Evolutionary conservation across 1,140 invertebrate genomes (phyloP), one percentile per base, ranked within the genome.

Genomic region (Pseudomyrmex dendroicus): DNA sequence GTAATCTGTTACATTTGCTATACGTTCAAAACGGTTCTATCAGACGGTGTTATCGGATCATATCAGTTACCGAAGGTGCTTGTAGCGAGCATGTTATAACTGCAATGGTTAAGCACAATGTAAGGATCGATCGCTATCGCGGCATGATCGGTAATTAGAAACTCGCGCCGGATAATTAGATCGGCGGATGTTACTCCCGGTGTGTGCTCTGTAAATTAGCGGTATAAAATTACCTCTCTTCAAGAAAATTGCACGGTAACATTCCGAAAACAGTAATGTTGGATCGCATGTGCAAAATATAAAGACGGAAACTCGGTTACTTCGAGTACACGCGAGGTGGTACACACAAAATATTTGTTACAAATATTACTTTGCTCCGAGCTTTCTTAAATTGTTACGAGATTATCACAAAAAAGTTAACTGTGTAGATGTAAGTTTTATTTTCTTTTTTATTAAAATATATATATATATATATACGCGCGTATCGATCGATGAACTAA

Each of bases 101-200:
- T 48, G 13, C 25, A 44, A 44, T 20, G 48, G 48, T 54, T 77
- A 44, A 67, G 48, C 61, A 5, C 25, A 35, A 66, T 54, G 48
- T 76, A 66, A 76, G 59, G 52, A 73, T 80, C 77, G 77, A 80
- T 73, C 46, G 44, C 2, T 22, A 59, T 73, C 44, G 20, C 44
- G 67, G 15, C 56, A 59, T 15, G 44, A 80, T 80, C 67, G 67
- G 44, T 73, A 73, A 80, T 80, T 80, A 59, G 67, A 62, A 59
- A 80, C 67, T 72, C 54, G 15, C 35, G 15, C 52, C 20, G n/a
- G 22, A 44, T 77, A 67, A 77, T 77, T 67, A 77, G 48, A 77
- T 77, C 50, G 48, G 9, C 10, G 44, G 44, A 66, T 50, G 64
- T 50, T 66, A 50, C 13, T 17, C 20, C 44, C 12, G 35, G 35